These are phyloP conservation scores for Plagodis pulveraria DNA, from an alignment of 2,888 invertebrate species.

Conservation along the genomic window DNA sequence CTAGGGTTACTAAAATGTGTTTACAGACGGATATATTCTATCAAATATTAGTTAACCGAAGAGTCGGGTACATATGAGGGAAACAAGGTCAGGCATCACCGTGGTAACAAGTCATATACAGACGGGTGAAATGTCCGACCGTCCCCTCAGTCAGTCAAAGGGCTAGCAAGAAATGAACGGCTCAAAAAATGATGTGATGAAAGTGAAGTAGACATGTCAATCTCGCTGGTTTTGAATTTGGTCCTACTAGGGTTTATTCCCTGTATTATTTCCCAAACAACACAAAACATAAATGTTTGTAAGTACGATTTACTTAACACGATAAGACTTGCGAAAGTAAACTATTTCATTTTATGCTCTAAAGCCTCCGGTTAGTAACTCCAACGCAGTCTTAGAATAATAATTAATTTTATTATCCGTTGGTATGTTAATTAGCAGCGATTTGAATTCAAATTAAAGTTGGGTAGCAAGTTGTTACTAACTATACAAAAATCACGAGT, in stretches of 20 bases:
- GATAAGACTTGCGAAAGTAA: slow-evolving; percentile 8
- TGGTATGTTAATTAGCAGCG: slow-evolving; percentile 31
- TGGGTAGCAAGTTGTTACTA: slow-evolving; percentile 18
- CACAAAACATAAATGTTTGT: slow-evolving; percentile 90
- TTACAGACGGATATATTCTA: slow-evolving; percentile 25
- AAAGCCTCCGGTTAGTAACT: slow-evolving; percentile 29
- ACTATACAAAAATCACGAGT: background rate
- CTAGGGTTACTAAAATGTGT: slow-evolving; percentile 4
- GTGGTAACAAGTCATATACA: slow-evolving; percentile 73
- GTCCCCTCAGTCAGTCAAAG: slow-evolving; percentile 27
- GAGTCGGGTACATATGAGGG: slow-evolving; percentile 60
- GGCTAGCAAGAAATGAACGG: slow-evolving; percentile 8
- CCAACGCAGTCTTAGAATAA: slow-evolving; percentile 32
- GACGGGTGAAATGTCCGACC: slow-evolving; percentile 36
- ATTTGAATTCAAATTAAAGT: slow-evolving; percentile 34
- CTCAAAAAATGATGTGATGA: slow-evolving; percentile 25
- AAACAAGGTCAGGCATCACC: slow-evolving; percentile 73
- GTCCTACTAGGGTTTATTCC: slow-evolving; percentile 47
- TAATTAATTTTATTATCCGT: slow-evolving; percentile 34
- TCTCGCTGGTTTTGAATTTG: slow-evolving; percentile 37
- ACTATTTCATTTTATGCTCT: slow-evolving; percentile 35
- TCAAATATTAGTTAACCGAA: slow-evolving; percentile 54
- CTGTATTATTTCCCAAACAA: slow-evolving; percentile 81
- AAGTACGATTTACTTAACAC: slow-evolving; percentile 67
- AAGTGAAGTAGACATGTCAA: slow-evolving; percentile 39